These are phyloP conservation scores for Bunonema sp. DNA, from an alignment of 2,888 invertebrate genomes.

Conservation along the genomic window DNA sequence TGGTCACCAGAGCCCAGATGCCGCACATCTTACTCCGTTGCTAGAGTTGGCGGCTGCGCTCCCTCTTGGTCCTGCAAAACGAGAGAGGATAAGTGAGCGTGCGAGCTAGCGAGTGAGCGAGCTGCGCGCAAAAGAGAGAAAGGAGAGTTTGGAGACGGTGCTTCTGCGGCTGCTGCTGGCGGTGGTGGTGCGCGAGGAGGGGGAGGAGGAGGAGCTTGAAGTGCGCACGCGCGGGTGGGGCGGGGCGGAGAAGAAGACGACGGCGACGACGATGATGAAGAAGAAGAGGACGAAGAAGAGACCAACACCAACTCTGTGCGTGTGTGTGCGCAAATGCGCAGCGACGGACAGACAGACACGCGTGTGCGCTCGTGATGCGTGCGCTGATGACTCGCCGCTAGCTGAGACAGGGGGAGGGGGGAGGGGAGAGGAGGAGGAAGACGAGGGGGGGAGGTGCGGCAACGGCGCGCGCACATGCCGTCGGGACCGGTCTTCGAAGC, in stretches of 20 bases:
- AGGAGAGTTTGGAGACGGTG: not conserved
- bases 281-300: no score
- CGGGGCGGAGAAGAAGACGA: not conserved
- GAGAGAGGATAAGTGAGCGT: not conserved
- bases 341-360: no score
- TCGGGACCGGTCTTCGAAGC: no score
- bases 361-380: no score
- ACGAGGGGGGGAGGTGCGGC: no score
- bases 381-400: no score
- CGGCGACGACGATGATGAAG: not conserved
- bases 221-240: not conserved
- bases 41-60: not conserved
- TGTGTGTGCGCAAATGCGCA: no score
- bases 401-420: no score
- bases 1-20: conserved; percentile 35
- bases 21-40: conserved; percentile 29
- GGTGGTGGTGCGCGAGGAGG: not conserved
- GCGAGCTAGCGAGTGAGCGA: not conserved
- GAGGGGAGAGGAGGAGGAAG: no score
- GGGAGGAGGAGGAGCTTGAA: not conserved
- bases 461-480: no score
- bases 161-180: not conserved
- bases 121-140: not conserved
- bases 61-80: not conserved
- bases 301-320: no score